Evolutionary conservation across 2,888 invertebrate genomes (phyloP).

Genomic region (Drosophila vallismaia): DNA sequence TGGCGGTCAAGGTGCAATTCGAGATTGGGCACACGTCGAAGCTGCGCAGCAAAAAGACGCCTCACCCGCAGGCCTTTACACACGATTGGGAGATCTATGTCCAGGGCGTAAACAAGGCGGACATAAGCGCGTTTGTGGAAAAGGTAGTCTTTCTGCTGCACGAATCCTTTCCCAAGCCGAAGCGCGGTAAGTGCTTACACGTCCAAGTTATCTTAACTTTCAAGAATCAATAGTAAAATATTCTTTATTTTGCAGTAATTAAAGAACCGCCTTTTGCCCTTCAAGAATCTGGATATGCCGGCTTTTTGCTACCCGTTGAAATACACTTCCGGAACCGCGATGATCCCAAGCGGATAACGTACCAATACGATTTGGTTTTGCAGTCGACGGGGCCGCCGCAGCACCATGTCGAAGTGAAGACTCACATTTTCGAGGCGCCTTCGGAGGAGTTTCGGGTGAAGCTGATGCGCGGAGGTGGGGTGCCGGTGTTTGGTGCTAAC

Average conservation of each 20-base stretch:
- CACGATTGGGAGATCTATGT: conserved; percentile 99
- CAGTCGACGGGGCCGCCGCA: conserved; percentile 90
- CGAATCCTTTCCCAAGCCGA: conserved; percentile 95
- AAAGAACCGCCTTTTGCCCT: conserved; percentile 96
- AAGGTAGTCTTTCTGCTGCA: conserved; percentile 96
- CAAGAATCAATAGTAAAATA: not conserved
- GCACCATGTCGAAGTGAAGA: conserved; percentile 90
- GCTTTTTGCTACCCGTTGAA: conserved; percentile 95
- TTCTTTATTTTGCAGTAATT: conserved; percentile 86
- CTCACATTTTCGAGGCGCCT: conserved; percentile 92
- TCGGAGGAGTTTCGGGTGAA: conserved; percentile 95
- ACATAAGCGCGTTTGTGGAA: conserved; percentile 95
- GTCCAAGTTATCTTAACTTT: too few relatives aligned
- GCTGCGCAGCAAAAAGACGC: conserved; percentile 88
- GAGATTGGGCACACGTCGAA: conserved; percentile 97
- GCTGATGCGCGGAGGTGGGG: conserved; percentile 93
- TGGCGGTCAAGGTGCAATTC: conserved; percentile 91
- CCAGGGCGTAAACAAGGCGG: conserved; percentile 92
- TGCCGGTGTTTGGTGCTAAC: conserved; percentile 82
- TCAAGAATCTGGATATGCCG: conserved; percentile 97
- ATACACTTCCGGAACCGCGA: conserved; percentile 94
- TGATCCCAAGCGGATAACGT: conserved; percentile 93
- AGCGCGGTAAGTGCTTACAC: conserved; percentile 88
- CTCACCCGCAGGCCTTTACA: conserved; percentile 94
- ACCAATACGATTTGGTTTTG: conserved; percentile 93